Percentiles rank a stretch among this genome's conserved stretches.
Conservation (phyloP, 2,888 invertebrate species). For the Xestoiulus laeticollis region DNA sequence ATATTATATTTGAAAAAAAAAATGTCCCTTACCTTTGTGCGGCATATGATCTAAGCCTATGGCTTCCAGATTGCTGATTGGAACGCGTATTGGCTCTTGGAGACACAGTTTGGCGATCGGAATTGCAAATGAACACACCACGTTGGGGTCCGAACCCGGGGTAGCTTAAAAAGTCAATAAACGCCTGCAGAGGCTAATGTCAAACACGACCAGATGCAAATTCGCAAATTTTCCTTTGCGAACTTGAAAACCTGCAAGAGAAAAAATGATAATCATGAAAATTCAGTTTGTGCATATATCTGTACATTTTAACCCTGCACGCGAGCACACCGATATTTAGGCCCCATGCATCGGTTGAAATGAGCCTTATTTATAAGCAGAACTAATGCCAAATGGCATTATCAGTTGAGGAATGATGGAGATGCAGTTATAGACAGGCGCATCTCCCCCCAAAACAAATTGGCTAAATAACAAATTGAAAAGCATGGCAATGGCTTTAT, state of each 20-base stretch:
- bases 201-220: neutral
- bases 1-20: neutral
- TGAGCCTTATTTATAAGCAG: constrained; percentile 18
- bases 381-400: constrained; percentile 34
- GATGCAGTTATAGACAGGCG: neutral
- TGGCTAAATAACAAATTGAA: constrained; percentile 24
- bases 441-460: neutral
- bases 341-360: neutral
- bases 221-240: neutral
- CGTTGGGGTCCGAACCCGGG: neutral
- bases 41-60: constrained; percentile 55
- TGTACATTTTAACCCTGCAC: too few relatives aligned
- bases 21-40: constrained; percentile 53
- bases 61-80: constrained; percentile 52
- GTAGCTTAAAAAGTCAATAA: neutral
- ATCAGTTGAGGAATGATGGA: constrained; percentile 16
- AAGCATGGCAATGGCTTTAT: constrained; percentile 9
- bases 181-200: neutral
- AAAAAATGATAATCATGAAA: neutral
- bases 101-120: constrained; percentile 49
- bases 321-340: neutral
- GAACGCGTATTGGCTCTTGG: neutral
- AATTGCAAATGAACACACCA: constrained; percentile 1
- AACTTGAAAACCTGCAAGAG: neutral
- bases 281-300: neutral